Conservation (phyloP, 2,888 invertebrate genomes). For the Tetragonula carbonaria region DNA sequence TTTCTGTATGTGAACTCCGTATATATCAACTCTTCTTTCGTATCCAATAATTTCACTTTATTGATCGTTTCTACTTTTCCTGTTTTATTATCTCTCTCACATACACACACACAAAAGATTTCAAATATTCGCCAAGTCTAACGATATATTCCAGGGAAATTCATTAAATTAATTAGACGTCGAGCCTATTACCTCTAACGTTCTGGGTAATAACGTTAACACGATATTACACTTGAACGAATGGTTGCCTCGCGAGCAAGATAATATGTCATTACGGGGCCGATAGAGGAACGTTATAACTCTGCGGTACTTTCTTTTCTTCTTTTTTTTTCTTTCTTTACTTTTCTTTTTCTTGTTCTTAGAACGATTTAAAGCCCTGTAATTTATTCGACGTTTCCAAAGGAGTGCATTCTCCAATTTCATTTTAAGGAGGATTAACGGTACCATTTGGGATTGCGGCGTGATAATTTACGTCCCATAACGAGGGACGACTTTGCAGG, state of each 20-base stretch:
- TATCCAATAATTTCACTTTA: not conserved
- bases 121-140: too few species aligned
- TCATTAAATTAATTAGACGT: not conserved
- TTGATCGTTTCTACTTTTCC: not conserved
- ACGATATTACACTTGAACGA: not conserved
- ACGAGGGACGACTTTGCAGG: conserved; percentile 43
- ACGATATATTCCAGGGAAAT: not conserved
- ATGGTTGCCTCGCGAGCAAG: conserved; percentile 16
- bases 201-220: not conserved
- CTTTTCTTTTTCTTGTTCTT: not conserved
- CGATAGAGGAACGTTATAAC: conserved; percentile 36
- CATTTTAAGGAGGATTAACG: conserved; percentile 66
- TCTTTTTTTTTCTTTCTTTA: not conserved
- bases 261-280: conserved; percentile 10
- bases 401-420: conserved; percentile 65
- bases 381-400: conserved; percentile 62
- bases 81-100: not conserved
- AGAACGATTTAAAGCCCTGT: conserved; percentile 48
- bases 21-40: not conserved
- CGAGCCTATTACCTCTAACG: not conserved
- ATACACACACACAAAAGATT: not conserved
- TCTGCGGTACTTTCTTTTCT: conserved; percentile 6
- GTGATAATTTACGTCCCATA: conserved; percentile 63
- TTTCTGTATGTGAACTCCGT: not conserved
- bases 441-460: conserved; percentile 55